Conservation (phyloP, 2,888 invertebrate species). For the Junonia oenone region DNA sequence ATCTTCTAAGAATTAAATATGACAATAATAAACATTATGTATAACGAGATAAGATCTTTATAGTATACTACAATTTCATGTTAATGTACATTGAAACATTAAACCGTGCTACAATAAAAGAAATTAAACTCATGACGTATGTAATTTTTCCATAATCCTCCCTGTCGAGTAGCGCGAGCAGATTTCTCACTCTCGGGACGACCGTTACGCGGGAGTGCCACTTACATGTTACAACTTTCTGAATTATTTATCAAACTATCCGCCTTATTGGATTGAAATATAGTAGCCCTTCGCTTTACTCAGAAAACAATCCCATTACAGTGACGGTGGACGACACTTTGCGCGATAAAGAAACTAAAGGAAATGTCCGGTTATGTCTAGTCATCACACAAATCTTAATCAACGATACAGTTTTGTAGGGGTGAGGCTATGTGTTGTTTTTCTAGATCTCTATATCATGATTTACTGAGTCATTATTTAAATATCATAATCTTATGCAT, state of each 20-base stretch:
- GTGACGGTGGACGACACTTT: constrained; percentile 33
- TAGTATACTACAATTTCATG: no score
- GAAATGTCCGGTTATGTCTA: constrained; percentile 16
- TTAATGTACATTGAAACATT: no score
- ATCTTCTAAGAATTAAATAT: neutral
- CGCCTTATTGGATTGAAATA: constrained; percentile 72
- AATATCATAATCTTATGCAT: no score
- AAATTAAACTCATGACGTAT: constrained; percentile 59
- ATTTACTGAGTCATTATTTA: neutral
- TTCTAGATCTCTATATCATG: neutral
- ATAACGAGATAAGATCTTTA: no score
- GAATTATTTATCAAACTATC: constrained; percentile 76
- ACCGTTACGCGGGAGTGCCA: constrained; percentile 67
- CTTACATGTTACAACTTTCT: constrained; percentile 74
- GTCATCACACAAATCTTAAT: constrained; percentile 19
- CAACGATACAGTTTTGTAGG: constrained; percentile 4
- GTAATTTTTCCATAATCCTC: constrained; percentile 59
- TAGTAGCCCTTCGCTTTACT: constrained; percentile 45
- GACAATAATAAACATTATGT: no score
- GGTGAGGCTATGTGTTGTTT: neutral
- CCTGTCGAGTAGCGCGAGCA: constrained; percentile 43
- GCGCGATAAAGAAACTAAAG: constrained; percentile 22
- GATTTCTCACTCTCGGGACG: constrained; percentile 56
- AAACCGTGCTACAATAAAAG: no score
- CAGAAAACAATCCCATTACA: constrained; percentile 46